Evolutionary conservation across 2,797 vertebrate species (phyloP), one percentile per base, ranked within the genome.

Genomic region (Melanotaenia pygmaea): DNA sequence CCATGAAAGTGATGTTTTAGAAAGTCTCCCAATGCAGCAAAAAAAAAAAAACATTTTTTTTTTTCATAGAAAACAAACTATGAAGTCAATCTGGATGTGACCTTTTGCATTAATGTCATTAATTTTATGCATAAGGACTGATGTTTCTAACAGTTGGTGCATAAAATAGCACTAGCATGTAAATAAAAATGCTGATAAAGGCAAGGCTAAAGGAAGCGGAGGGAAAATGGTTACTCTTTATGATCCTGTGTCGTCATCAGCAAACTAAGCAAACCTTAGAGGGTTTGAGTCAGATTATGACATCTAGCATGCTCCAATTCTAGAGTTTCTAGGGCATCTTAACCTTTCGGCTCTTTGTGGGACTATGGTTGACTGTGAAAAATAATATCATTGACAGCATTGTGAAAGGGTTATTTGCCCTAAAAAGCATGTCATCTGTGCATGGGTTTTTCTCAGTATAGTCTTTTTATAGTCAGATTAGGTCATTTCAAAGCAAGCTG

Each of bases 381-480:
- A 76, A 82, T 81, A 57, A 81, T 71, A 74, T 76, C 67, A 77
- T 70, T 81, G 77, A 70, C 74, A 72, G 37, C 50, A 24, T 77
- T 80, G 81, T 89, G 79, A 88, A 85, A 85, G 80, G 81, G 62
- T 77, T 30, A 82, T 61, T 37, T 59, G 47, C 63, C 50, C 65
- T 69, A 74, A 87, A 73, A 76, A 74, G 54, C 32, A 18, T 74
- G 30, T 43, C 66, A 68, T 65, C 70, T 75, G 68, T 58, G 59
- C 59, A 9, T 51, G 67, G 1, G 10, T 67, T 74, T 18, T 38
- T 13, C 30, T 50, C 5, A 20, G 11, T 35, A 3, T 14, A 40
- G n/a, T 58, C 1, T 51, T 70, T 70, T 68, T 16, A 35, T 1
- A 50, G 59, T 62, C 66, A 54, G 51, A 12, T 51, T 1, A 51